A percentile compares a stretch with the other conserved stretches of the same genome.
Conservation (phyloP, 23 tunicate genomes). For the Trididemnum clinides region DNA sequence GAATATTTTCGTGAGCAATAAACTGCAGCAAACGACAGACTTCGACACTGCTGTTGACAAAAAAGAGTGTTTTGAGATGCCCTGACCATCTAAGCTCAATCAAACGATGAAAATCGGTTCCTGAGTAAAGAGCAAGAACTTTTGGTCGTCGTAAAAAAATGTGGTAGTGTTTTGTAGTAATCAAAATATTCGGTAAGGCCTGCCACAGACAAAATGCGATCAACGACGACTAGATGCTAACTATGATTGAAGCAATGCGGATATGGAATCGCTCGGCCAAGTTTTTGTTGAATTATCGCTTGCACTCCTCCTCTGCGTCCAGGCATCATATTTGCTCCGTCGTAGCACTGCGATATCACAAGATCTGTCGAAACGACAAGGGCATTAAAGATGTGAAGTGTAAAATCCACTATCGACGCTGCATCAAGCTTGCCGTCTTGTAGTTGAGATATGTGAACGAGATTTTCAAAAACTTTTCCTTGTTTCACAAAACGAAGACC, state of each 20-base stretch:
- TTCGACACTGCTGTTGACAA: not conserved
- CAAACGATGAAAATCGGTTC: not conserved
- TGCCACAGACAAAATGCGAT: not conserved
- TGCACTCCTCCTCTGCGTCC: not conserved
- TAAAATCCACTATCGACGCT: not conserved
- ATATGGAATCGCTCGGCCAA: too few relatives aligned
- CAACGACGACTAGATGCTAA: not conserved
- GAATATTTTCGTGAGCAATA: not conserved
- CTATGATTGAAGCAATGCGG: not conserved
- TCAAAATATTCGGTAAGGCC: not conserved
- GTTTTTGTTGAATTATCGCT: too few relatives aligned
- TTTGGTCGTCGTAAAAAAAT: too few relatives aligned
- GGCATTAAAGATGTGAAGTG: too few relatives aligned
- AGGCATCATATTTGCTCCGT: not conserved
- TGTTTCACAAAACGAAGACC: not conserved
- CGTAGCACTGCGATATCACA: too few relatives aligned
- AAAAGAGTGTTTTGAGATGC: not conserved
- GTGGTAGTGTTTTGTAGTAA: not conserved
- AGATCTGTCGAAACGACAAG: too few relatives aligned
- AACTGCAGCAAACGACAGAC: not conserved
- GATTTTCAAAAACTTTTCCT: not conserved
- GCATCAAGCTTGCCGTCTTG: not conserved
- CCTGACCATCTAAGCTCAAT: not conserved
- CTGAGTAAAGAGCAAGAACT: not conserved
- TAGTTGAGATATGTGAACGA: not conserved